phyloP scores from a whole-genome alignment of 2,113 vertebrate species.

The Centrocercus urophasianus region DNA sequence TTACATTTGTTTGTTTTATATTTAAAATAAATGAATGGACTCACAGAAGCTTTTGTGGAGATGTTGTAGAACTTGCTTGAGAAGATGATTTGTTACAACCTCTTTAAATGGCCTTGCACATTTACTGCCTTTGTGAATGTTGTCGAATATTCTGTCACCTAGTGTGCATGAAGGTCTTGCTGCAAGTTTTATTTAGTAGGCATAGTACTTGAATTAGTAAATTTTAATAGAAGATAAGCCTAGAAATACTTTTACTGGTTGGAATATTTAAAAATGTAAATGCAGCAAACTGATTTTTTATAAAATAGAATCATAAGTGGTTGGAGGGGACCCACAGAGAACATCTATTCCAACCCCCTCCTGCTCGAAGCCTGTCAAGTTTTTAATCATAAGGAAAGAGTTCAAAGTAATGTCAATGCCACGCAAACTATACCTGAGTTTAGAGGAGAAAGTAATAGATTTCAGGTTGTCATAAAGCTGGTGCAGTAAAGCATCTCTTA shows the following conservation, averaged over 20 bases:
- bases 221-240: not conserved
- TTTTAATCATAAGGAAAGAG: not conserved
- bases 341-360: accelerated
- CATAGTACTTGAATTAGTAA: not conserved
- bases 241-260: not conserved
- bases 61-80: not conserved
- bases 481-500: not conserved
- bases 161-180: not conserved
- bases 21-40: not conserved
- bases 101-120: not conserved
- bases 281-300: not conserved
- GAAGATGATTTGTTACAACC: not conserved
- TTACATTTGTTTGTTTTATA: not conserved
- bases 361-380: not conserved
- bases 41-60: not conserved
- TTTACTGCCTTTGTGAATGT: not conserved
- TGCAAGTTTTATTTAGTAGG: not conserved
- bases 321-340: not conserved
- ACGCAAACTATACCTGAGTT: not conserved
- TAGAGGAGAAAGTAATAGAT: not conserved
- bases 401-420: not conserved
- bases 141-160: not conserved
- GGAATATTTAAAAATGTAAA: not conserved
- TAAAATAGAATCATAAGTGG: not conserved
- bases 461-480: constrained; percentile 8